Conservation (phyloP, 2,113 vertebrate genomes). For the Macaca nemestrina region DNA sequence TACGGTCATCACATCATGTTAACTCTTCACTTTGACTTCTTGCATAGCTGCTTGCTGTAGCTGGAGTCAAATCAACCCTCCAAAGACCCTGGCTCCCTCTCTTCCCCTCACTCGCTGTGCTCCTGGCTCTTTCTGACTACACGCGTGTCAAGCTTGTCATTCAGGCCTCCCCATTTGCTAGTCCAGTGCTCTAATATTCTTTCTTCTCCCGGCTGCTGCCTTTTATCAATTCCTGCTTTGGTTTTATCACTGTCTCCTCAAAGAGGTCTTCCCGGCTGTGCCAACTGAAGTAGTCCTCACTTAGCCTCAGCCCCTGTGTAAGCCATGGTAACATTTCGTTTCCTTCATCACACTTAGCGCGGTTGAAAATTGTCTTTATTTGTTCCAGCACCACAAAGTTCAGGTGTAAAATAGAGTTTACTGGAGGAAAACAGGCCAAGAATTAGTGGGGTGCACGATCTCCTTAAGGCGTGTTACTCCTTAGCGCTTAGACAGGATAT, state of each 20-base stretch:
- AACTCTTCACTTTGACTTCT: not conserved
- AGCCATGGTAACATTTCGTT: not conserved
- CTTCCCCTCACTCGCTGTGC: accelerated
- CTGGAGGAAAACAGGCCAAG: not conserved
- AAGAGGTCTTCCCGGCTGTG: not conserved
- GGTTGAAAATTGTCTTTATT: not conserved
- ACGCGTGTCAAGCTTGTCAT: not conserved
- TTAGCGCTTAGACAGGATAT: not conserved
- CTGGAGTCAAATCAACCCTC: not conserved
- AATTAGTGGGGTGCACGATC: not conserved
- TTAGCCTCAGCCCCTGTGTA: not conserved
- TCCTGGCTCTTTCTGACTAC: not conserved
- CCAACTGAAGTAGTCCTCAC: too few species aligned
- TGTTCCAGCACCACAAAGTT: not conserved
- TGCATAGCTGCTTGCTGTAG: not conserved
- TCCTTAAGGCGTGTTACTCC: not conserved
- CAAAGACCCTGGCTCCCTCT: not conserved
- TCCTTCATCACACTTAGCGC: not conserved
- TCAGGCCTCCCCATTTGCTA: not conserved
- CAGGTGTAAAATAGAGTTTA: not conserved
- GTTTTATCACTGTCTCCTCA: not conserved
- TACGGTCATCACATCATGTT: not conserved
- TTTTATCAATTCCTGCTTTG: not conserved
- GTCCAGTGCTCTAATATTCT: not conserved
- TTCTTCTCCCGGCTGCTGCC: not conserved